Percentiles rank a stretch among this genome's conserved stretches.
Evolutionary conservation across 2,888 invertebrate genomes (phyloP).

Genomic region (Caenorhabditis angaria): DNA sequence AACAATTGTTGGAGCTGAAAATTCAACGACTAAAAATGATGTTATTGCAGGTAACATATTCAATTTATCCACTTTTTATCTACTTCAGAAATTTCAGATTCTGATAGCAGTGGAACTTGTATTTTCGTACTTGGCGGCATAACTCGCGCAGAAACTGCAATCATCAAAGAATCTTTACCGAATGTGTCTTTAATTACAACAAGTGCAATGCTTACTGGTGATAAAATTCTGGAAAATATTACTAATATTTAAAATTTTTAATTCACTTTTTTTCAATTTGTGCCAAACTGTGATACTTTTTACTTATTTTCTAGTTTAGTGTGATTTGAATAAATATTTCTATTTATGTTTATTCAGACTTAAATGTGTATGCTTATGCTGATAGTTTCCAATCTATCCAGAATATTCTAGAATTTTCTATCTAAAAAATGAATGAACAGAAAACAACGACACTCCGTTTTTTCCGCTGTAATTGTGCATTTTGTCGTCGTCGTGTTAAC

Average conservation of each 20-base stretch:
- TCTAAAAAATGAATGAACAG: no score
- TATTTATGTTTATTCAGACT: no score
- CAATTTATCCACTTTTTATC: not conserved
- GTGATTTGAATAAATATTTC: no score
- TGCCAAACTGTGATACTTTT: constrained; percentile 5
- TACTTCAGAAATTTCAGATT: constrained; percentile 20
- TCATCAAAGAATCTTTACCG: constrained; percentile 42
- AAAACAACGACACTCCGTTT: not conserved
- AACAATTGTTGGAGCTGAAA: constrained; percentile 25
- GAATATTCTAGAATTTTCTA: no score
- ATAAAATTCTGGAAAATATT: constrained; percentile 48
- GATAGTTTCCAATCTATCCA: no score
- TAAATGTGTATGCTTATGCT: no score
- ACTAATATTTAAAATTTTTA: constrained; percentile 41
- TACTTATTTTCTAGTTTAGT: no score
- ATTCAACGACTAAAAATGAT: not conserved
- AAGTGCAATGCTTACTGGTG: constrained; percentile 49
- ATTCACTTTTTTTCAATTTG: not conserved
- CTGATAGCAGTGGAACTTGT: constrained; percentile 40
- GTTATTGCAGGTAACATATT: not conserved
- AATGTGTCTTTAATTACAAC: constrained; percentile 48
- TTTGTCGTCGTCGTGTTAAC: constrained; percentile 32
- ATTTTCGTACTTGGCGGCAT: constrained; percentile 95
- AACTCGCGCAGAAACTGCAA: constrained; percentile 85
- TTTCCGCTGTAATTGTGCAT: constrained; percentile 13